Conservation (phyloP, 2,113 vertebrate species). For the Cichladusa arquata region DNA sequence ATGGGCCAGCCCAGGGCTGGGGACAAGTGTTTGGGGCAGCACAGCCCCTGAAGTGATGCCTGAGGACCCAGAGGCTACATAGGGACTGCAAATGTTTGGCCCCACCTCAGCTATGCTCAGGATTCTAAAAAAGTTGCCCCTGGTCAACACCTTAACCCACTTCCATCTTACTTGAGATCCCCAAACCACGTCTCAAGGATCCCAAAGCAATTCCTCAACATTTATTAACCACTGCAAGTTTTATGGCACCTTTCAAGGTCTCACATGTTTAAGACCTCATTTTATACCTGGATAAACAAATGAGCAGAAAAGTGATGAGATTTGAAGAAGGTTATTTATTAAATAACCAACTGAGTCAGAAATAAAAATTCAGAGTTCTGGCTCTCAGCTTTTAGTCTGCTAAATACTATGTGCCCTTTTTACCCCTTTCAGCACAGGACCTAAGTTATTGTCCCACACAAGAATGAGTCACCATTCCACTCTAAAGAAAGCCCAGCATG, state of each 20-base stretch:
- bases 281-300: slow-evolving; percentile 29
- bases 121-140: neutral
- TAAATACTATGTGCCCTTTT: neutral
- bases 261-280: neutral
- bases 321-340: neutral
- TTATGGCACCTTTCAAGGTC: slow-evolving; percentile 7
- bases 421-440: neutral
- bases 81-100: neutral
- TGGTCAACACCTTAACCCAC: neutral
- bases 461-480: slow-evolving; percentile 24
- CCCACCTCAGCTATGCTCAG: neutral
- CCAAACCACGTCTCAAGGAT: neutral
- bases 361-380: neutral
- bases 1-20: neutral
- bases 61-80: rapidly evolving
- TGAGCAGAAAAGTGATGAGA: neutral
- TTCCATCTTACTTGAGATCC: neutral
- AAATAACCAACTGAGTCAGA: neutral
- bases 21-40: neutral
- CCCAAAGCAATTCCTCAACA: neutral
- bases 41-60: rapidly evolving
- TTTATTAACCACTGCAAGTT: neutral
- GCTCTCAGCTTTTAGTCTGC: neutral
- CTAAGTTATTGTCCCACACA: neutral
- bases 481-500: neutral